Percentiles rank a stretch among this genome's conserved stretches.
These are phyloP conservation scores for Sesamia nonagrioides DNA, from an alignment of 1,140 invertebrate species.

Conservation along the genomic window DNA sequence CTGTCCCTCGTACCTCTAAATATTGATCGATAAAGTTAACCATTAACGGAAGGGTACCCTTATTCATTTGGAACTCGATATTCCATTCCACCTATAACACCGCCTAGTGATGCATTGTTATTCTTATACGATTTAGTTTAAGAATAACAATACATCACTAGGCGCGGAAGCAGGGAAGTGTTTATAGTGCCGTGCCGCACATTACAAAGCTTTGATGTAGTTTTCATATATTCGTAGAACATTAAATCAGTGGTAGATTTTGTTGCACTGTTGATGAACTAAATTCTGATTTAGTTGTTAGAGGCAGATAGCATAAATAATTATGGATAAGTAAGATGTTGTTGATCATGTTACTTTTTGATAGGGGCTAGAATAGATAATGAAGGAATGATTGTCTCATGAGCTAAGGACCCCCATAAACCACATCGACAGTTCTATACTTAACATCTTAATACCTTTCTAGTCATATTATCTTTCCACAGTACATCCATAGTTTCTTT, in stretches of 20 bases:
- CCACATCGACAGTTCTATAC: too few relatives aligned
- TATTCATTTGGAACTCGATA: neutral
- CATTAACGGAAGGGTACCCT: neutral
- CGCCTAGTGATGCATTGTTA: too few relatives aligned
- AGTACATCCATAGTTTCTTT: too few relatives aligned
- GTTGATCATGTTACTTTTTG: too few relatives aligned
- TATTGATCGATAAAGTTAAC: neutral
- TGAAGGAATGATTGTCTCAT: too few relatives aligned
- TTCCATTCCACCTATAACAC: neutral
- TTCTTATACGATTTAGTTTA: too few relatives aligned
- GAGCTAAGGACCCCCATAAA: too few relatives aligned
- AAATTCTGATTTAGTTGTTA: neutral
- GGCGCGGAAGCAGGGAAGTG: slow-evolving; percentile 8
- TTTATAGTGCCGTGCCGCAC: slow-evolving; percentile 18
- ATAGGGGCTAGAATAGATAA: too few relatives aligned
- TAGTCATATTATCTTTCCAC: too few relatives aligned
- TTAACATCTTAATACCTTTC: too few relatives aligned
- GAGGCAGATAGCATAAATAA: neutral
- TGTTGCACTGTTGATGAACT: neutral
- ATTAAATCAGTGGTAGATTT: slow-evolving; percentile 1
- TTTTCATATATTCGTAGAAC: slow-evolving; percentile 1
- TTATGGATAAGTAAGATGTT: neutral
- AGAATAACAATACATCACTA: neutral
- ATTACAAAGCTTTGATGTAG: slow-evolving; percentile 32
- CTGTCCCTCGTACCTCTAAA: too few relatives aligned